phyloP scores from a whole-genome alignment of 2,113 vertebrate genomes.

The Otus sunia region DNA sequence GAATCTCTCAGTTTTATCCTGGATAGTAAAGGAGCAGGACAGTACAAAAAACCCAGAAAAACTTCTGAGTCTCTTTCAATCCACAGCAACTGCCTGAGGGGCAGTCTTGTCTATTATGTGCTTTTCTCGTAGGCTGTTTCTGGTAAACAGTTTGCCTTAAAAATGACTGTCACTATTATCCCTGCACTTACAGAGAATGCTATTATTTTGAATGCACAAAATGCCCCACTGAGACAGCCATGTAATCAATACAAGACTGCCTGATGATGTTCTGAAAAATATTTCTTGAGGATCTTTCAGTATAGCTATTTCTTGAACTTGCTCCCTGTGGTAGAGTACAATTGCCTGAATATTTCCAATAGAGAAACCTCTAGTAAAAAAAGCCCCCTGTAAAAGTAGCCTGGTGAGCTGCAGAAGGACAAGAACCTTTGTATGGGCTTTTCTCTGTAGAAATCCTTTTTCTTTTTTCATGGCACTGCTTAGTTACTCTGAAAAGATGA shows the following conservation, averaged over 20 bases:
- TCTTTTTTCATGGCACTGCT: neutral
- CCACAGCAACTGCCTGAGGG: neutral
- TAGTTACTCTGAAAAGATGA: neutral
- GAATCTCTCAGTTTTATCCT: neutral
- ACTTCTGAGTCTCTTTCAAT: neutral
- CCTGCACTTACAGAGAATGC: neutral
- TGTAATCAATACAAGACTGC: neutral
- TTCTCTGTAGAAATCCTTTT: neutral
- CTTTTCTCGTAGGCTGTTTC: neutral
- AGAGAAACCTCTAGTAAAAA: neutral
- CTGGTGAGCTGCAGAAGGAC: neutral
- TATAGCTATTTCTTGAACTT: neutral
- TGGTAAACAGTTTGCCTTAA: conserved; percentile 17
- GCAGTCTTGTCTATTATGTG: neutral
- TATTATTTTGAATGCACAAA: conserved; percentile 17
- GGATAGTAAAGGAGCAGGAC: neutral
- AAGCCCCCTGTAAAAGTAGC: neutral
- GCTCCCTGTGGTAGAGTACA: neutral
- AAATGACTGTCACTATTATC: neutral
- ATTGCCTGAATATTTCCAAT: neutral
- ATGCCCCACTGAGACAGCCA: neutral
- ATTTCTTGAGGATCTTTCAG: neutral
- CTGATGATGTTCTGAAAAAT: neutral
- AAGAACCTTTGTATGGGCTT: neutral
- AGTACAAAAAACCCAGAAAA: neutral